These are phyloP conservation scores for Ethmia dodecea DNA, from an alignment of 2,888 invertebrate species.

Conservation along the genomic window DNA sequence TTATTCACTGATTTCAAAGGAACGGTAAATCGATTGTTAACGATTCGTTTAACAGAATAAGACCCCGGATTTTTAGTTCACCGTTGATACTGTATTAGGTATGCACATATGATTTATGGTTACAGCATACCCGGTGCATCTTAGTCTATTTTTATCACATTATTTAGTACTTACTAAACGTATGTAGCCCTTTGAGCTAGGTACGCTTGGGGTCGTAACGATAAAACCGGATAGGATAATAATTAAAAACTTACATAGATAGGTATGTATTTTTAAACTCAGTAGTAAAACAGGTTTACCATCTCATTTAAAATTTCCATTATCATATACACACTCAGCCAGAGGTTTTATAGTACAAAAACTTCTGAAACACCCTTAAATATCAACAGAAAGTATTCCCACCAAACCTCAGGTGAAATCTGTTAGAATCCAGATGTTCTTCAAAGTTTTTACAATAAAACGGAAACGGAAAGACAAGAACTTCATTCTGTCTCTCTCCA, in stretches of 20 bases:
- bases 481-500: constrained; percentile 35
- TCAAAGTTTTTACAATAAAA: constrained; percentile 58
- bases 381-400: too few species aligned
- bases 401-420: constrained; percentile 28
- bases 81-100: constrained; percentile 27
- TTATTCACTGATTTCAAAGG: too few species aligned
- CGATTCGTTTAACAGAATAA: constrained; percentile 39
- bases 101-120: constrained; percentile 46
- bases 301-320: too few species aligned
- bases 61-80: constrained; percentile 20
- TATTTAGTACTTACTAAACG: constrained; percentile 14
- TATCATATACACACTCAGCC: too few species aligned
- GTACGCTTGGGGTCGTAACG: too few species aligned
- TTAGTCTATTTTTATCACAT: constrained; percentile 29
- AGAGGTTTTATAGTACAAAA: too few species aligned
- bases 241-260: too few species aligned
- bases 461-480: constrained; percentile 70
- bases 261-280: too few species aligned
- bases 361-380: too few species aligned
- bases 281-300: too few species aligned
- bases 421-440: constrained; percentile 59
- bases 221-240: too few species aligned
- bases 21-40: constrained; percentile 16
- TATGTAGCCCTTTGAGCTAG: constrained; percentile 8
- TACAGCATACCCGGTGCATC: constrained; percentile 32